Evolutionary conservation across 2,113 vertebrate species (phyloP).

Genomic region (Bathybates hornii): DNA sequence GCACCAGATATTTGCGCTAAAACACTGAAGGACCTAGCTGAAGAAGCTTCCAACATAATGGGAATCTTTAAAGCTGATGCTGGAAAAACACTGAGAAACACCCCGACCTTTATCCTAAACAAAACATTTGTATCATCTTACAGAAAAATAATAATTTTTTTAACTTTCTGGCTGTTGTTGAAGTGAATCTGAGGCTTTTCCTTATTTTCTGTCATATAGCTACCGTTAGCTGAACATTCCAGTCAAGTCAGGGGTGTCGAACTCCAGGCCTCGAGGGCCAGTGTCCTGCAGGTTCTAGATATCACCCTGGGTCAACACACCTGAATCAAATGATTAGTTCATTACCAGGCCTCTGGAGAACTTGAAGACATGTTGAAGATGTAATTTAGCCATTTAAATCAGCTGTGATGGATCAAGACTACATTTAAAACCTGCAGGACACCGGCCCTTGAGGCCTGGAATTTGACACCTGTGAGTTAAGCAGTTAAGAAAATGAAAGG

Average conservation of each 20-base stretch:
- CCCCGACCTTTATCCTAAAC: not conserved
- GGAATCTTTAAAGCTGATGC: not conserved
- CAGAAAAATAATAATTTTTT: not conserved
- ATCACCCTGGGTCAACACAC: rapidly evolving
- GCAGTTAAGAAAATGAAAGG: not conserved
- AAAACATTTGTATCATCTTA: not conserved
- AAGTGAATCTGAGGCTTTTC: rapidly evolving
- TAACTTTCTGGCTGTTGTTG: not conserved
- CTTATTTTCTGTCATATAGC: not conserved
- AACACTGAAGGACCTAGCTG: not conserved
- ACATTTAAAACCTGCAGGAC: not conserved
- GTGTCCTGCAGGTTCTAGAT: not conserved
- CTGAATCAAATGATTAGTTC: not conserved
- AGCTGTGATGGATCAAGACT: not conserved
- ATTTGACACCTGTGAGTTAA: rapidly evolving
- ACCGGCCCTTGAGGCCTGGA: not conserved
- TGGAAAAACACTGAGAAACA: not conserved
- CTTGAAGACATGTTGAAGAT: not conserved
- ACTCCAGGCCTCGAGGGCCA: not conserved
- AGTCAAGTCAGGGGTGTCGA: rapidly evolving
- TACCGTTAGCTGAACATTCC: not conserved
- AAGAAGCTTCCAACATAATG: not conserved
- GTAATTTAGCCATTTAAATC: not conserved
- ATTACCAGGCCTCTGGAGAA: not conserved
- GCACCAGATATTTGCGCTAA: not conserved